A percentile compares a stretch with the other conserved stretches of the same genome.
Conservation (phyloP, 2,113 vertebrate genomes). For the Lampris megalopsis region DNA sequence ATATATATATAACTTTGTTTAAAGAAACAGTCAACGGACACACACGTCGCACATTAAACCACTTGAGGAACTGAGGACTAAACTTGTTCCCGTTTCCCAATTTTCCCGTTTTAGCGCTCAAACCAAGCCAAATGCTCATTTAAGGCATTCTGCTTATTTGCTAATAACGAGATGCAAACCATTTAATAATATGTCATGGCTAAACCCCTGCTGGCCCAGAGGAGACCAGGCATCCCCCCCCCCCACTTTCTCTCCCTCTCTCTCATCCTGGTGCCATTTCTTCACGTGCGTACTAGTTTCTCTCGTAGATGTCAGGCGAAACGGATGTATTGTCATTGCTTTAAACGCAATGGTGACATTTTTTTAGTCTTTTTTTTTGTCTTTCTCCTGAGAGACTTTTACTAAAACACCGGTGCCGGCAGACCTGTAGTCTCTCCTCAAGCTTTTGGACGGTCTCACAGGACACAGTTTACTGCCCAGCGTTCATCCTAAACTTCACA, state of each 20-base stretch:
- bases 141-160: constrained; percentile 46
- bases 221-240: constrained; percentile 19
- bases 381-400: constrained; percentile 58
- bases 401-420: constrained; percentile 71
- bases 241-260: constrained; percentile 56
- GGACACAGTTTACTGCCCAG: constrained; percentile 31
- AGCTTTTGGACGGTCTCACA: constrained; percentile 68
- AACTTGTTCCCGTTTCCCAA: too few relatives aligned
- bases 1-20: too few relatives aligned
- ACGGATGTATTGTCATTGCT: constrained; percentile 74
- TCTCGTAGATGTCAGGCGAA: constrained; percentile 79
- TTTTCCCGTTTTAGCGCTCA: too few relatives aligned
- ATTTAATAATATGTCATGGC: constrained; percentile 70
- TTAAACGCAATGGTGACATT: constrained; percentile 30
- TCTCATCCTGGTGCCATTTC: constrained; percentile 82
- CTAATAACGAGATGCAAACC: constrained; percentile 81
- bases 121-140: too few relatives aligned
- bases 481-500: too few relatives aligned
- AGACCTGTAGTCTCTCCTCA: constrained; percentile 77
- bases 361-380: constrained; percentile 54
- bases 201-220: constrained; percentile 26
- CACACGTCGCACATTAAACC: too few relatives aligned
- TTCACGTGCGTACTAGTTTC: constrained; percentile 42
- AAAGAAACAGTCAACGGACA: too few relatives aligned
- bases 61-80: too few relatives aligned